These are phyloP conservation scores for Pomatostomus ruficeps DNA, from an alignment of 2,113 vertebrate species.

Conservation along the genomic window DNA sequence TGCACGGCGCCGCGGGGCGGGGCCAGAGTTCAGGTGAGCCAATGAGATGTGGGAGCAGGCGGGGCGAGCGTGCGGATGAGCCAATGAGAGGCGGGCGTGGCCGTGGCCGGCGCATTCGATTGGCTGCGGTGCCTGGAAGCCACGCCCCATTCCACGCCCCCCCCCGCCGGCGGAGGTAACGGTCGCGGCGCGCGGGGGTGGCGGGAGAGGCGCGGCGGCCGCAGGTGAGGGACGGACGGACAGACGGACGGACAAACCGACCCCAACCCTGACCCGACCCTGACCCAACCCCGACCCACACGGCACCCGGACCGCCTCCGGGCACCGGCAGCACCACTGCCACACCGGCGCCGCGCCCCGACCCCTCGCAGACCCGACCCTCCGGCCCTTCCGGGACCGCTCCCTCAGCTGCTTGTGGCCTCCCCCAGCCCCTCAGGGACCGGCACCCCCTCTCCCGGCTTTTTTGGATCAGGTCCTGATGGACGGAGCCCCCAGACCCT, in stretches of 20 bases:
- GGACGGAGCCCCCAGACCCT: neutral
- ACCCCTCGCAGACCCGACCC: too few relatives aligned
- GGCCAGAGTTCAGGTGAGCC: rapidly evolving
- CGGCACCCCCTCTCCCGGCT: too few relatives aligned
- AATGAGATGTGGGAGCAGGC: too few relatives aligned
- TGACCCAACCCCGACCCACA: rapidly evolving
- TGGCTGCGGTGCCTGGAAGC: rapidly evolving
- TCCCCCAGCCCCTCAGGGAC: neutral
- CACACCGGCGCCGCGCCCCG: too few relatives aligned
- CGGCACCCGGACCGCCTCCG: rapidly evolving
- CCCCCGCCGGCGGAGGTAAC: neutral
- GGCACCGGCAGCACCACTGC: too few relatives aligned
- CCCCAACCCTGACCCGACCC: rapidly evolving
- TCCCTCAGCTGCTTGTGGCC: neutral
- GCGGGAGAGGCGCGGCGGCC: neutral
- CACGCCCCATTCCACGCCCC: rapidly evolving
- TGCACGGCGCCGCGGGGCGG: neutral
- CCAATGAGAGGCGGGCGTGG: rapidly evolving
- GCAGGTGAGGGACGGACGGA: neutral
- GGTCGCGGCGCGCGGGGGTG: neutral
- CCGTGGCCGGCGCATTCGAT: rapidly evolving
- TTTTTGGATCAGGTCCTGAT: rapidly evolving
- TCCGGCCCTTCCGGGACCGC: too few relatives aligned
- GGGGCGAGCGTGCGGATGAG: too few relatives aligned
- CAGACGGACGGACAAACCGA: too few relatives aligned